phyloP scores from a whole-genome alignment of 2,797 vertebrate species.

The Phalloptychus januarius region DNA sequence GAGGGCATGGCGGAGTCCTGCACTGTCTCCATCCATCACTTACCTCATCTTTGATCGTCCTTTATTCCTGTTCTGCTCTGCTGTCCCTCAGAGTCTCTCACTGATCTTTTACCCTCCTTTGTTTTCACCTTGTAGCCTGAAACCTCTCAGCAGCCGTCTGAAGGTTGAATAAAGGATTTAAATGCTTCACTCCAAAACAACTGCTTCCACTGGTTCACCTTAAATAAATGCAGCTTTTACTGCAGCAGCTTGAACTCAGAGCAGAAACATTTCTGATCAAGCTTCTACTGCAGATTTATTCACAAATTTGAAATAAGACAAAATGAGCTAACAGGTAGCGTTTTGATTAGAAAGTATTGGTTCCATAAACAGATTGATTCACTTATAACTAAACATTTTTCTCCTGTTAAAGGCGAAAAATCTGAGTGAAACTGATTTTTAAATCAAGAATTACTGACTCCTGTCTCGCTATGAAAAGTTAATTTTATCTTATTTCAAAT shows the following conservation, averaged over 20 bases:
- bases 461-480: too few species aligned
- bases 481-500: too few species aligned
- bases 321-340: too few species aligned
- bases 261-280: too few species aligned
- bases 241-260: not conserved
- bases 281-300: not conserved
- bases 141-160: not conserved
- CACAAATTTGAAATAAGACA: too few species aligned
- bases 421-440: too few species aligned
- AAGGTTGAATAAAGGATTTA: not conserved
- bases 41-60: constrained; percentile 44
- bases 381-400: too few species aligned
- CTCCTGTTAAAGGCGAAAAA: too few species aligned
- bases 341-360: too few species aligned
- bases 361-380: too few species aligned
- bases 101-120: constrained; percentile 23
- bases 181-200: not conserved
- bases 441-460: too few species aligned
- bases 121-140: constrained; percentile 15
- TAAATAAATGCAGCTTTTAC: not conserved
- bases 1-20: constrained; percentile 36
- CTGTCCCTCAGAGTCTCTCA: constrained; percentile 7
- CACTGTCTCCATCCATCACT: constrained; percentile 68
- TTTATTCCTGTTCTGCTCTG: constrained; percentile 42
- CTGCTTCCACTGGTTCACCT: not conserved